phyloP scores from a whole-genome alignment of 2,888 invertebrate genomes.

The Ornithoptera priamus region DNA sequence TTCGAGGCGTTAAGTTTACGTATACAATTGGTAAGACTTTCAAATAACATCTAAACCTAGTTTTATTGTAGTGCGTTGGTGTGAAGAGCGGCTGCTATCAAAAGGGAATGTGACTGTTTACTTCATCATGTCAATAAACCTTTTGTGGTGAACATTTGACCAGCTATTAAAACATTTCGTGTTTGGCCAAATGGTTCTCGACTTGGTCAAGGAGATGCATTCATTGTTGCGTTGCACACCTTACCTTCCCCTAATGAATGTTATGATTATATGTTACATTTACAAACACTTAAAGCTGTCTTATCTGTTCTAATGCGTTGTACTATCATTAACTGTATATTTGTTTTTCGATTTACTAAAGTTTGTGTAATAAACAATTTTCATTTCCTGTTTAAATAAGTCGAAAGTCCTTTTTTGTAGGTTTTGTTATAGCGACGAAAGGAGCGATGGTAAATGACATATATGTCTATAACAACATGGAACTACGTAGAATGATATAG shows the following conservation, averaged over 20 bases:
- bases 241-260: slow-evolving; percentile 3
- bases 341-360: neutral
- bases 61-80: slow-evolving; percentile 23
- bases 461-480: no score
- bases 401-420: no score
- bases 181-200: slow-evolving; percentile 60
- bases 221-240: slow-evolving; percentile 4
- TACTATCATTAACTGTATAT: neutral
- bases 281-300: slow-evolving; percentile 1
- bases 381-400: neutral
- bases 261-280: slow-evolving; percentile 11
- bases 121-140: slow-evolving; percentile 53
- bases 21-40: slow-evolving; percentile 16
- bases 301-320: neutral
- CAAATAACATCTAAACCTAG: slow-evolving; percentile 11
- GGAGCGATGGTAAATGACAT: no score
- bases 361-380: neutral
- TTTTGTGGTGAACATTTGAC: slow-evolving; percentile 46
- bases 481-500: no score
- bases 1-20: slow-evolving; percentile 13
- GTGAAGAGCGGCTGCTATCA: slow-evolving; percentile 41
- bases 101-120: slow-evolving; percentile 51
- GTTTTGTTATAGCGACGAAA: no score
- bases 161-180: slow-evolving; percentile 52
- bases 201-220: slow-evolving; percentile 29